These are phyloP conservation scores for Congeria kusceri DNA, from an alignment of 2,888 invertebrate genomes.

Conservation along the genomic window DNA sequence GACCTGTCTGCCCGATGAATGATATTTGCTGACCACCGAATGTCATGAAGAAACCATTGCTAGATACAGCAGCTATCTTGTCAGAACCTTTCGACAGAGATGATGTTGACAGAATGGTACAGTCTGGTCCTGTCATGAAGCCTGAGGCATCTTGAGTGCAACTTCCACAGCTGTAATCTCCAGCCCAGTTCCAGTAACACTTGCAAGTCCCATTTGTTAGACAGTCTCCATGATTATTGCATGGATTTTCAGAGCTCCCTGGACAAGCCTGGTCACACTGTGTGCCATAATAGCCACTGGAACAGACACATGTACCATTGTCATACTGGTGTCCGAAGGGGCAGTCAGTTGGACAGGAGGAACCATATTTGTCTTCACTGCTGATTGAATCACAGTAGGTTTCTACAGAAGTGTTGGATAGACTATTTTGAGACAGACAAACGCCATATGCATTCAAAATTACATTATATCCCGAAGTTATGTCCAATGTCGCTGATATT, in stretches of 20 bases:
- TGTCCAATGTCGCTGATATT: conserved; percentile 21
- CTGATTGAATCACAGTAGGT: conserved; percentile 41
- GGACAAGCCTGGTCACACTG: conserved; percentile 68
- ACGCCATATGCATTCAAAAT: conserved; percentile 53
- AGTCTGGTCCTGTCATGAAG: conserved; percentile 66
- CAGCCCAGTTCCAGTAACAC: conserved; percentile 74
- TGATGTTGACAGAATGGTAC: conserved; percentile 54
- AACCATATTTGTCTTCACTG: conserved; percentile 37
- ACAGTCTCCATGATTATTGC: conserved; percentile 71
- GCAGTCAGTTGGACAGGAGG: conserved; percentile 63
- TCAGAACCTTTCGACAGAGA: conserved; percentile 39
- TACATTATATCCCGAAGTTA: conserved; percentile 52
- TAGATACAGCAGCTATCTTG: conserved; percentile 64
- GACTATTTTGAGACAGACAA: conserved; percentile 52
- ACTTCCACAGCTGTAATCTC: conserved; percentile 54
- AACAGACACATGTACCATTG: conserved; percentile 64
- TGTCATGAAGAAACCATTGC: conserved; percentile 67
- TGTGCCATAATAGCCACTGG: conserved; percentile 66
- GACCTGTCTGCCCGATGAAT: conserved; percentile 58
- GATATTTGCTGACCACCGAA: conserved; percentile 69
- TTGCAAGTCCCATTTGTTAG: conserved; percentile 62
- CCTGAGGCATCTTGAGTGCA: conserved; percentile 58
- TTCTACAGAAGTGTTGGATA: conserved; percentile 20
- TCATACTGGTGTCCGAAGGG: conserved; percentile 54
- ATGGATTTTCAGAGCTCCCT: conserved; percentile 69